Evolutionary conservation across 30 jellyfish, hydroid and myxozoan genomes (phyloP).

Genomic region (Calvadosia cruxmelitensis): DNA sequence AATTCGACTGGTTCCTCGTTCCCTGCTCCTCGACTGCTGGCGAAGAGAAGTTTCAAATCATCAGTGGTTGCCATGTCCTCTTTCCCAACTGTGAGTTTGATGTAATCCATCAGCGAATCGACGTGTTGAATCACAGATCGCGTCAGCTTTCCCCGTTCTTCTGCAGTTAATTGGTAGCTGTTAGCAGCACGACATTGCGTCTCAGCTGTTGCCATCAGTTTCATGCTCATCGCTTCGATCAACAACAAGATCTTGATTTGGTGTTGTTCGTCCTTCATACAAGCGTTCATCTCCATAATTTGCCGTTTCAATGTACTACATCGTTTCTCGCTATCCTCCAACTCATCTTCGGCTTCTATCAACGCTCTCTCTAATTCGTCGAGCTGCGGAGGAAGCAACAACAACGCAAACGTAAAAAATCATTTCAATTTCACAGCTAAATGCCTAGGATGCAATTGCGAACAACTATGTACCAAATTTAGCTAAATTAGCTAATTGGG

Average conservation of each 20-base stretch:
- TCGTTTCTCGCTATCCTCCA: slow-evolving; percentile 12
- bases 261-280: slow-evolving; percentile 13
- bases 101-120: slow-evolving; percentile 6
- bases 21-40: neutral
- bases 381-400: neutral
- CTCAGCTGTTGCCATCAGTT: slow-evolving; percentile 31
- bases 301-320: slow-evolving; percentile 11
- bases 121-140: slow-evolving; percentile 20
- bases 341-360: slow-evolving; percentile 11
- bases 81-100: neutral
- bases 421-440: no score
- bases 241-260: slow-evolving; percentile 18
- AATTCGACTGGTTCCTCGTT: neutral
- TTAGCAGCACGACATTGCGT: neutral
- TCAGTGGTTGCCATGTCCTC: neutral
- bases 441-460: no score
- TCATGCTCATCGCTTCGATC: slow-evolving; percentile 34
- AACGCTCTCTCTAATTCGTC: slow-evolving; percentile 10
- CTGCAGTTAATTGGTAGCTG: neutral
- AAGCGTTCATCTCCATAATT: neutral
- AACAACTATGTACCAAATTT: no score
- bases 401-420: no score
- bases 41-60: neutral
- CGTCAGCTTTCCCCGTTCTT: neutral
- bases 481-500: no score